A percentile compares a stretch with the other conserved stretches of the same genome.
Evolutionary conservation across 1,140 invertebrate genomes (phyloP).

Genomic region (Medauroidea extradentata): DNA sequence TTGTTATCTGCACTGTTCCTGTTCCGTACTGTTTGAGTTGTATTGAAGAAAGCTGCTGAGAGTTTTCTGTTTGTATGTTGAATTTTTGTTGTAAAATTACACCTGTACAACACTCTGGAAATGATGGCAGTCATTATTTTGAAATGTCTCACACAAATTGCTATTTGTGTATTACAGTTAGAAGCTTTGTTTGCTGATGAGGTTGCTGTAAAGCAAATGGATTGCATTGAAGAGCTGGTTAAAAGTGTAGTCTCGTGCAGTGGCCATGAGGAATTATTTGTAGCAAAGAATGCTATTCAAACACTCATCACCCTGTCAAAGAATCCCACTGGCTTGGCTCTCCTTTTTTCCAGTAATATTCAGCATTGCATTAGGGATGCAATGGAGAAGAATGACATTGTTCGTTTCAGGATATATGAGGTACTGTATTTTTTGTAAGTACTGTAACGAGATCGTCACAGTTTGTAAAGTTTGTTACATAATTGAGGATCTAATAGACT

Average conservation of each 20-base stretch:
- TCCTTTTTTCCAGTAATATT: constrained; percentile 46
- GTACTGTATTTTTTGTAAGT: too few species aligned
- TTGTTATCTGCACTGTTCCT: too few species aligned
- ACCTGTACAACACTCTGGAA: too few species aligned
- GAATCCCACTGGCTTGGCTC: constrained; percentile 40
- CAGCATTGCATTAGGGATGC: constrained; percentile 48
- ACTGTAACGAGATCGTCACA: too few species aligned
- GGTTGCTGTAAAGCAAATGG: constrained; percentile 38
- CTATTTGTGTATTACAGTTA: constrained; percentile 10
- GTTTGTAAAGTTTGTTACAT: too few species aligned
- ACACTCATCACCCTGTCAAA: constrained; percentile 51
- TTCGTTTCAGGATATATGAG: constrained; percentile 58
- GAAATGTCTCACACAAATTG: too few species aligned
- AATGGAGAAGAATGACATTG: constrained; percentile 49
- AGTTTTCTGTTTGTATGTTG: too few species aligned
- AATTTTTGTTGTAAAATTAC: too few species aligned
- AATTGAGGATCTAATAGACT: too few species aligned
- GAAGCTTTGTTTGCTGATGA: constrained; percentile 10
- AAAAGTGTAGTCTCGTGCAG: constrained; percentile 51
- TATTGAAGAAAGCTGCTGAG: too few species aligned
- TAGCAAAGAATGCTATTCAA: constrained; percentile 53
- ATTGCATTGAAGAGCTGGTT: constrained; percentile 50
- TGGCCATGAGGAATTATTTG: constrained; percentile 51
- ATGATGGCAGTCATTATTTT: too few species aligned
- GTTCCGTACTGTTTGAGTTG: too few species aligned